Evolutionary conservation across 1,140 invertebrate species (phyloP).

Genomic region (Oreohelix idahoensis): DNA sequence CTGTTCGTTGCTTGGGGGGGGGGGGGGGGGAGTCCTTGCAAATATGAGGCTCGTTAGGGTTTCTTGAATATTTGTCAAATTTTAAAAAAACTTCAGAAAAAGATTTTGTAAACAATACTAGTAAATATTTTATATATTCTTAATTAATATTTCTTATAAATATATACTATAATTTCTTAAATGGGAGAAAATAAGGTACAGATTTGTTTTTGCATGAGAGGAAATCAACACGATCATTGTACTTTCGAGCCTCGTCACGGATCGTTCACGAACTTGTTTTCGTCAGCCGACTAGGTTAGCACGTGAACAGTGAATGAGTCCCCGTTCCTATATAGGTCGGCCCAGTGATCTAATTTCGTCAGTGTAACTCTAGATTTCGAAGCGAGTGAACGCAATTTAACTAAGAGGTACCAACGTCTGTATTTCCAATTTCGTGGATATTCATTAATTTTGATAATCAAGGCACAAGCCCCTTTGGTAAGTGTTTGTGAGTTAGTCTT

Average conservation of each 20-base stretch:
- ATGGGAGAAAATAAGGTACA: background rate
- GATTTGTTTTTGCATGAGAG: slow-evolving; percentile 16
- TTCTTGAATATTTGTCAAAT: background rate
- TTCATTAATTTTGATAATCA: too few species aligned
- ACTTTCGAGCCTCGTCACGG: slow-evolving; percentile 25
- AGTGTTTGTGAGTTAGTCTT: too few species aligned
- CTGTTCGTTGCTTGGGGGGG: slow-evolving; percentile 42
- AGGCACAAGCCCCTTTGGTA: too few species aligned
- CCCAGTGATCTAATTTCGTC: background rate
- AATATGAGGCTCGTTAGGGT: slow-evolving; percentile 14
- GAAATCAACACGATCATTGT: background rate
- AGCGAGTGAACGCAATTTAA: background rate
- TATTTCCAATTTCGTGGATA: too few species aligned
- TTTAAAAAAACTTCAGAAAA: background rate
- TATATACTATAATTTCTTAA: background rate
- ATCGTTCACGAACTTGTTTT: slow-evolving; percentile 15
- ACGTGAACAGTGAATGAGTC: slow-evolving; percentile 49
- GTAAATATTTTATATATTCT: background rate
- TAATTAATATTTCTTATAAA: background rate
- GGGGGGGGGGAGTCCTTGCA: slow-evolving; percentile 35
- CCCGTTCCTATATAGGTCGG: slow-evolving; percentile 33
- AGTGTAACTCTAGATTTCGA: background rate
- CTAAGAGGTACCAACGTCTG: background rate
- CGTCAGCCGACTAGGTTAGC: slow-evolving; percentile 37
- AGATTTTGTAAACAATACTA: background rate